Evolutionary conservation across 2,888 invertebrate species (phyloP).

Genomic region (Drosophila differens): DNA sequence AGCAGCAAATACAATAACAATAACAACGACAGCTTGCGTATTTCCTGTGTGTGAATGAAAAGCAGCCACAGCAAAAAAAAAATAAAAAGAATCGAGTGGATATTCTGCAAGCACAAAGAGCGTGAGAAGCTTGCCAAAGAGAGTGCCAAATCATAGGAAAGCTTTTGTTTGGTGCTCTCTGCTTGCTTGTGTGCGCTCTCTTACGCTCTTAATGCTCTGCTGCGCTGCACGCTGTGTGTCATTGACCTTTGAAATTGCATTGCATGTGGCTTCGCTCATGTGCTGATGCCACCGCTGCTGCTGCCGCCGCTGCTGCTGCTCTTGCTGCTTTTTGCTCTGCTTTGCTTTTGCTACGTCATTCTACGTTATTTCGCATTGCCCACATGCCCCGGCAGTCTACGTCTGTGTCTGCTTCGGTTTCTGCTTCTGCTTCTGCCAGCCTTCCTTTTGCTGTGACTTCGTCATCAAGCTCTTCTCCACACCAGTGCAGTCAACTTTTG

Average conservation of each 20-base stretch:
- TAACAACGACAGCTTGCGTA: constrained; percentile 64
- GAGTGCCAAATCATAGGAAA: constrained; percentile 29
- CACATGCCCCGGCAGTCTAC: constrained; percentile 55
- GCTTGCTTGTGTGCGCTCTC: constrained; percentile 15
- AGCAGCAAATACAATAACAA: constrained; percentile 26
- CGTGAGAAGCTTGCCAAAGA: constrained; percentile 24
- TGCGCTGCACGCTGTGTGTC: constrained; percentile 68
- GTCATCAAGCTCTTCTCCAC: constrained; percentile 56
- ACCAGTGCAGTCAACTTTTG: constrained; percentile 3
- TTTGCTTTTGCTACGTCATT: constrained; percentile 77
- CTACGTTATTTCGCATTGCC: constrained; percentile 75
- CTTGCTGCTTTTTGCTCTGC: constrained; percentile 52
- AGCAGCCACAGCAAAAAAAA: constrained; percentile 32
- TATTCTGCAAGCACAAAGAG: constrained; percentile 51
- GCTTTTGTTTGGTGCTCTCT: constrained; percentile 33
- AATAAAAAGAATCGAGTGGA: constrained; percentile 30
- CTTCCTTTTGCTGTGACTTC: constrained; percentile 58
- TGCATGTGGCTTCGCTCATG: constrained; percentile 69
- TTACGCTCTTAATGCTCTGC: constrained; percentile 39
- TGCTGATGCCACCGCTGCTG: constrained; percentile 60
- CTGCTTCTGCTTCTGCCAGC: constrained; percentile 40
- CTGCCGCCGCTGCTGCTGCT: constrained; percentile 30
- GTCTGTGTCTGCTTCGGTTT: constrained; percentile 45
- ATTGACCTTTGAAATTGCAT: constrained; percentile 81
- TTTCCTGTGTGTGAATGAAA: constrained; percentile 78